phyloP scores from a whole-genome alignment of 2,888 invertebrate species.

The Trissolcus japonicus region DNA sequence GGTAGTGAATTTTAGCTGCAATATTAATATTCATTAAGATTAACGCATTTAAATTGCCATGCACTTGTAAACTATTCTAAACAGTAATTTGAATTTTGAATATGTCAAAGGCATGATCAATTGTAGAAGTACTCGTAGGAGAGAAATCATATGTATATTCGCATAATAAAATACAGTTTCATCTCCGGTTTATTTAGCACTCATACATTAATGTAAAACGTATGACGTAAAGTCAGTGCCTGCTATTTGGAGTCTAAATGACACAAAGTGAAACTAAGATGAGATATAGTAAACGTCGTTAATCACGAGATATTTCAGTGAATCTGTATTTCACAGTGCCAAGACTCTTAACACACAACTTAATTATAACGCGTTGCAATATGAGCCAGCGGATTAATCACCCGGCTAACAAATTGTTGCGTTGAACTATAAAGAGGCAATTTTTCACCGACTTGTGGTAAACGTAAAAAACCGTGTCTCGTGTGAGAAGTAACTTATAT shows the following conservation, averaged over 20 bases:
- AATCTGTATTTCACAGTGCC: slow-evolving; percentile 19
- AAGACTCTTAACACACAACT: slow-evolving; percentile 13
- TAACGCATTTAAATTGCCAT: slow-evolving; percentile 31
- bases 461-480: slow-evolving; percentile 1
- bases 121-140: slow-evolving; percentile 22
- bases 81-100: slow-evolving; percentile 34
- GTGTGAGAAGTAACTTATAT: neutral
- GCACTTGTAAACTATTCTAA: slow-evolving; percentile 28
- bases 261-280: slow-evolving; percentile 45
- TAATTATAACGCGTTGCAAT: slow-evolving; percentile 9
- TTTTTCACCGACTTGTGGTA: slow-evolving; percentile 16
- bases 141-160: slow-evolving; percentile 13
- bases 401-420: slow-evolving; percentile 30
- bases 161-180: too few species aligned
- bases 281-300: slow-evolving; percentile 48
- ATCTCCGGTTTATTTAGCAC: too few species aligned
- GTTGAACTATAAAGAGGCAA: slow-evolving; percentile 8
- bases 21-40: slow-evolving; percentile 31
- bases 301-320: slow-evolving; percentile 39
- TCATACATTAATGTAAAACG: neutral
- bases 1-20: slow-evolving; percentile 6
- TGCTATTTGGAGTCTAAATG: slow-evolving; percentile 41
- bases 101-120: slow-evolving; percentile 41
- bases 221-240: slow-evolving; percentile 29
- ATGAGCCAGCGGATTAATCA: slow-evolving; percentile 24